Base-by-base conservation (phyloP, 2,888 invertebrate species). In the Melinaea menophilus region DNA sequence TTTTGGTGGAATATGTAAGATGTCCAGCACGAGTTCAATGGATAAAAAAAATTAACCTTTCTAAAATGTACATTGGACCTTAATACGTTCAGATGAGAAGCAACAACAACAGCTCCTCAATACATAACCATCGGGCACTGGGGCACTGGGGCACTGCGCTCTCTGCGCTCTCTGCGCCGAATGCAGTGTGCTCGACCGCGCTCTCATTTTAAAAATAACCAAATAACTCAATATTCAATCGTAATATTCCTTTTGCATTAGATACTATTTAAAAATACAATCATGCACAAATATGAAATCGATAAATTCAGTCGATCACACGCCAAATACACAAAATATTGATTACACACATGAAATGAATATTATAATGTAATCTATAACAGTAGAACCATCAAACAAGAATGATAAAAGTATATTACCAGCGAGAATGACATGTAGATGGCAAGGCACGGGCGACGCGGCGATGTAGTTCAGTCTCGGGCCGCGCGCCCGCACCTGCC, bases 381-480 rank as follows among this genome's bases (percentile, higher is more conserved):
- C 84, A 86, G 84, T 82, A 86, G 83, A 86, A 86, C 81, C 79
- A 78, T 84, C 79, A 84, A 87, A 86, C 81, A 84, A 86, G 80
- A 82, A 86, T 85, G 83, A 85, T 75, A 81, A 81, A 79, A 76
- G 79, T 74, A 79, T 75, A 79, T 79, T 65, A 63, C 57, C 62
- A 83, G 84, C 82, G 82, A 83, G 75, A 84, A 85, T 85, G 85
- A 83, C 79, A 84, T 82, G 82, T 78, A 82, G 81, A 68, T 71
- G 82, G 82, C 83, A 79, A 79, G 70, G 68, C 81, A 81, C 83
- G 77, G 84, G 71, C 67, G 68, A 65, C 68, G 67, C 71, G 70
- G 72, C 71, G 72, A 84, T 90, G 89, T 89, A 87, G 75, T 88
- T 88, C 90, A 89, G 90, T 89, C 89, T 88, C 89, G 81, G 72